These are phyloP conservation scores for Aegithalos caudatus DNA, from an alignment of 2,113 vertebrate species.

Conservation along the genomic window DNA sequence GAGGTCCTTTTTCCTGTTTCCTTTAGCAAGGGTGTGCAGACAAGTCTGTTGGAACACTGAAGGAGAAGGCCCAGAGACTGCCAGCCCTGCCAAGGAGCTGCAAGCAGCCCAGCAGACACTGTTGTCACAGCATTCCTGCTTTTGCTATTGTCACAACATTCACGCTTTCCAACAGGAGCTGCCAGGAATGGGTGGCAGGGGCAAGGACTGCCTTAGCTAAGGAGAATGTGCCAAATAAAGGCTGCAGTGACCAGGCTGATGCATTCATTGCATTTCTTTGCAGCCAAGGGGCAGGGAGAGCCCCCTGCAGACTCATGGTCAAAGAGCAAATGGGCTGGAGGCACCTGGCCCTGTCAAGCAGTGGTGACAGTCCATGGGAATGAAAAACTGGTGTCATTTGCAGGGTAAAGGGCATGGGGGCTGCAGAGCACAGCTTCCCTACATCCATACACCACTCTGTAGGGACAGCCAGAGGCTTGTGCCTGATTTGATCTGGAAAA, in stretches of 20 bases:
- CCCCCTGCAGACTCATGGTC: fast-evolving
- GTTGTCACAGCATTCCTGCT: no score
- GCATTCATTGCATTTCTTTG: background rate
- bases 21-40: background rate
- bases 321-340: background rate
- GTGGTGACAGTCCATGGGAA: fast-evolving
- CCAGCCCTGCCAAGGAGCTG: background rate
- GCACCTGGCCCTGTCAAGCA: background rate
- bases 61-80: background rate
- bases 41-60: background rate
- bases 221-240: background rate
- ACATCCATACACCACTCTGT: background rate
- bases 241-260: background rate
- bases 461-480: background rate
- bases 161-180: background rate
- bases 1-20: background rate
- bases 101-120: background rate
- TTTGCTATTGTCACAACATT: no score
- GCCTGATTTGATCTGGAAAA: fast-evolving
- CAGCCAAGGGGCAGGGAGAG: background rate
- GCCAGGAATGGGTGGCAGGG: background rate
- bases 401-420: background rate
- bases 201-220: background rate
- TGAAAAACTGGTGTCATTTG: background rate
- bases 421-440: background rate